Conservation (phyloP, 2,797 vertebrate genomes). For the Gobionotothen gibberifrons region DNA sequence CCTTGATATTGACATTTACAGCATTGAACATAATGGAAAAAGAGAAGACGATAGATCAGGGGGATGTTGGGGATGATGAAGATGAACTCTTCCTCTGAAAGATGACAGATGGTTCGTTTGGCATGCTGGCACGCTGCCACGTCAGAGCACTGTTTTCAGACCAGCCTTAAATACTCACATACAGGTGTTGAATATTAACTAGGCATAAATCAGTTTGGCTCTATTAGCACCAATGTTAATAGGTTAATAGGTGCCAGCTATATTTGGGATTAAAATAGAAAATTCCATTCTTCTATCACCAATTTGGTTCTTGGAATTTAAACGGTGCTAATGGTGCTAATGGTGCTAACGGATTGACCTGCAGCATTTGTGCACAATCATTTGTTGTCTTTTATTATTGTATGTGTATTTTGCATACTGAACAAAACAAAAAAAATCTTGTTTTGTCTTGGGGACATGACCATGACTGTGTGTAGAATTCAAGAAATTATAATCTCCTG, state of each 20-base stretch:
- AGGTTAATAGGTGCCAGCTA: no score
- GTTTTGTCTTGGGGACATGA: no score
- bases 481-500: no score
- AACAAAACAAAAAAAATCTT: no score
- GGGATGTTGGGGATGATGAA: conserved; percentile 32
- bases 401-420: no score
- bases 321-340: no score
- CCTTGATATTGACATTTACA: conserved; percentile 62
- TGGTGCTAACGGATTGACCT: no score
- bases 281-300: background rate
- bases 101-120: conserved; percentile 66
- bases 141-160: conserved; percentile 87
- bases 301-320: background rate
- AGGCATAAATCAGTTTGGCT: background rate
- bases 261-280: background rate
- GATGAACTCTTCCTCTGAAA: conserved; percentile 33
- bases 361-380: no score
- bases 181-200: conserved; percentile 32
- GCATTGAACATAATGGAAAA: conserved; percentile 26
- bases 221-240: background rate
- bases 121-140: conserved; percentile 69
- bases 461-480: no score
- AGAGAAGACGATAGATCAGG: conserved; percentile 8
- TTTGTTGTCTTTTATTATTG: no score
- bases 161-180: conserved; percentile 65